Percentiles rank a stretch among this genome's conserved stretches.
Evolutionary conservation across 2,888 invertebrate genomes (phyloP).

Genomic region (Philonicus albiceps): DNA sequence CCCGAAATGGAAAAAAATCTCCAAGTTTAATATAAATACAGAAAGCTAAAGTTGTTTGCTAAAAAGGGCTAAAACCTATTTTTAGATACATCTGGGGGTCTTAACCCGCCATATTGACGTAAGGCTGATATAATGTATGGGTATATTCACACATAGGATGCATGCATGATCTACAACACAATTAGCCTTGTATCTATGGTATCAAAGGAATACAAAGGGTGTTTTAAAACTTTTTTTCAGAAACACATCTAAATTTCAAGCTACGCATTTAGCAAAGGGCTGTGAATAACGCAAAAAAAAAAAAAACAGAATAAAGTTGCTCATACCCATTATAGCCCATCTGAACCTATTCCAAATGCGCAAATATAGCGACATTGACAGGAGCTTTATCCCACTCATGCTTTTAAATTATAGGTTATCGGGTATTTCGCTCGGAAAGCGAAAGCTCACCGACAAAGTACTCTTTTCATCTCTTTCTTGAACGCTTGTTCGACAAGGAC

Average conservation of each 20-base stretch:
- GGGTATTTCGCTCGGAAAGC: background rate
- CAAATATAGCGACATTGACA: background rate
- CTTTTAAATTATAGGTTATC: background rate
- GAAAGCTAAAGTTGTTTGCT: background rate
- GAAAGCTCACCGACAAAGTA: background rate
- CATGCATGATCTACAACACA: background rate
- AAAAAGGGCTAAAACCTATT: background rate
- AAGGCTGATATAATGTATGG: background rate
- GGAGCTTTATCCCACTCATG: conserved; percentile 20
- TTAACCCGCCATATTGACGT: background rate
- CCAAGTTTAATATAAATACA: background rate
- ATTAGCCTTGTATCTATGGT: background rate
- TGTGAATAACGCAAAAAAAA: background rate
- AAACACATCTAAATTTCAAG: background rate
- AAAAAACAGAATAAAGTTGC: background rate
- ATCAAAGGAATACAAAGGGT: background rate
- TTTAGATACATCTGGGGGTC: background rate
- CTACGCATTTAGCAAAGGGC: background rate
- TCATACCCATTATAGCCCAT: background rate
- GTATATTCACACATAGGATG: background rate
- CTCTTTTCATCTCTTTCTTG: background rate
- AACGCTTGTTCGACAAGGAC: background rate
- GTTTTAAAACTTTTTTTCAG: background rate
- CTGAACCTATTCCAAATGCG: background rate
- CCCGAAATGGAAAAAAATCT: background rate